Evolutionary conservation across 1,140 invertebrate genomes (phyloP), one percentile per base, ranked within the genome.

Genomic region (Trinorchestia longiramus): DNA sequence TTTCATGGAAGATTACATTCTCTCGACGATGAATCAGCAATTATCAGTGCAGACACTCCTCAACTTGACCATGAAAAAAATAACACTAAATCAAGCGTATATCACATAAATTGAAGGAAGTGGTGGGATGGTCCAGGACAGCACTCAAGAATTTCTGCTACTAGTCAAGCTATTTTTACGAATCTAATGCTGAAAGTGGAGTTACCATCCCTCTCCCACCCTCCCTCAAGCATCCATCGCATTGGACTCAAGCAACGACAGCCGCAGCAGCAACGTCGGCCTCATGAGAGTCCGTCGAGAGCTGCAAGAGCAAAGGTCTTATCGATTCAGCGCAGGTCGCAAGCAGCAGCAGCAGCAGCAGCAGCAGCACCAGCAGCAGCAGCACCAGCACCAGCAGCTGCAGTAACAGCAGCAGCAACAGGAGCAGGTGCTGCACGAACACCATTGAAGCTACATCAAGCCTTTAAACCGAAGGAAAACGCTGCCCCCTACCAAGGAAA

Each of bases 301-400:
- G 43, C 92, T 43, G 44, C 92, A 47, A 94, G 92, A 94, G 92
- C 92, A 43, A 43, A 43, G 40, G 44, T 43, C 92, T 94, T 45
- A 94, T 94, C 92, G 92, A 94, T 94, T 94, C 11, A 11, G 15
- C 44, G 43, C 36, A 94, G 43, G 43, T n/a, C 92, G 44, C 92
- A 94, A 94, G 92, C 92, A 94, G 92, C 92, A 47, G 43, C 92
- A 43, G 92, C 92, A 47, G 44, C 92, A 0, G 41, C 88, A 15
- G 41, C 88, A 42, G n/a, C 28, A 8, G 87, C 36, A 8, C 8
- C 87, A 87, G 36, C 87, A 87, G 62, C 62, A 40, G 40, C 28
- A 8, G 87, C 36, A 8, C 8, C 87, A 87, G 36, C 87, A 87
- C 62, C 92, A 94, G 92, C 92, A 47, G 43, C 92, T 17, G 92